A percentile compares a stretch with the other conserved stretches of the same genome.
Conservation (phyloP, 2,113 vertebrate species). For the Ptychochromis oligacanthus region DNA sequence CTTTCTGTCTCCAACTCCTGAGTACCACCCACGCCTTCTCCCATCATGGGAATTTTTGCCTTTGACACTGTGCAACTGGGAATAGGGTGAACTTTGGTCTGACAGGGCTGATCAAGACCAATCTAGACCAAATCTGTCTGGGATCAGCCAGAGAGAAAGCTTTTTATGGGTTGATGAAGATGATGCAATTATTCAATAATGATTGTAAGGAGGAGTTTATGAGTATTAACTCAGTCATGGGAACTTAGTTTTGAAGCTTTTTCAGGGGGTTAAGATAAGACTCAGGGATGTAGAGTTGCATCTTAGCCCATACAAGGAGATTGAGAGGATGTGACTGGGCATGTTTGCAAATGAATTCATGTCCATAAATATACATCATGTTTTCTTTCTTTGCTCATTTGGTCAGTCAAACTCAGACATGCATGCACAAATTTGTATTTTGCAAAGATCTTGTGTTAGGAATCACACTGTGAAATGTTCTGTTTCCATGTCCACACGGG, state of each 20-base stretch:
- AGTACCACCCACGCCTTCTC: background rate
- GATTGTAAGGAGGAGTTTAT: constrained; percentile 34
- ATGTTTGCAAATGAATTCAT: constrained; percentile 1
- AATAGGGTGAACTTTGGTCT: constrained; percentile 25
- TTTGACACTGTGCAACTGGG: constrained; percentile 10
- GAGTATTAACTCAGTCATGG: constrained; percentile 40
- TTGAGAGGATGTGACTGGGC: background rate
- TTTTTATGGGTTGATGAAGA: constrained; percentile 28
- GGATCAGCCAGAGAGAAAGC: constrained; percentile 7
- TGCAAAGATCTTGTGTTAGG: background rate
- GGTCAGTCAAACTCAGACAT: background rate
- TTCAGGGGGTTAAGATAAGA: constrained; percentile 24
- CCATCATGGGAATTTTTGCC: constrained; percentile 9
- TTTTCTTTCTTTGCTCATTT: background rate
- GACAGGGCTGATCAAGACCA: background rate
- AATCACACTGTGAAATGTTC: background rate
- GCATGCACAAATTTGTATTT: background rate
- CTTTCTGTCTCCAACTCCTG: background rate
- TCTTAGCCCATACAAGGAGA: background rate
- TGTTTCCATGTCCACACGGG: background rate
- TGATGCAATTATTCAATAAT: constrained; percentile 63
- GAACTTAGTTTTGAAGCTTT: constrained; percentile 45
- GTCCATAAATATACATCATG: background rate
- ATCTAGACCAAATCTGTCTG: constrained; percentile 31
- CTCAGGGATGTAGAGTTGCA: background rate